Evolutionary conservation across 2,113 vertebrate genomes (phyloP), one percentile per base, ranked within the genome.

Genomic region (Maccullochella peelii): DNA sequence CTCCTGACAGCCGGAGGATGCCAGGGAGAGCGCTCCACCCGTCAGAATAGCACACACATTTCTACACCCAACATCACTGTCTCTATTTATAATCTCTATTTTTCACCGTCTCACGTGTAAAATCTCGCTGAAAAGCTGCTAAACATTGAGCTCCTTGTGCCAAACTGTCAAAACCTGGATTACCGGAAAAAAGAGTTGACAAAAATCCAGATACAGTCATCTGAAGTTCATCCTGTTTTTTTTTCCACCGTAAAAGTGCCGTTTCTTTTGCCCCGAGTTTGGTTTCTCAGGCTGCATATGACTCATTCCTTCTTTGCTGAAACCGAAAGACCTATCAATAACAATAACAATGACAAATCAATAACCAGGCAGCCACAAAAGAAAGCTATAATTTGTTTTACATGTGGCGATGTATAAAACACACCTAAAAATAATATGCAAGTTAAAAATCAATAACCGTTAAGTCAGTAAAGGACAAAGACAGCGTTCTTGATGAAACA

Each of bases 161-260:
- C 2, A 33, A 69, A 70, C 57, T 58, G 59, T 62, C 20, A 54
- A 57, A 54, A 87, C 30, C 65, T 40, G 63, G 40, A 72, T 77
- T 69, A 69, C 62, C 69, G 30, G 66, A 75, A 33, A 62, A 80
- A 69, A 9, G 36, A 70, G 59, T 25, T 57, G 16, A 77, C 38
- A 63, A 49, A 62, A 80, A 70, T 61, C 50, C 49, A 54, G 20
- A 54, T 25, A 1, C 15, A 58, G 1, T 63, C 12, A 33, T 27
- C 0, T 16, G 7, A 11, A 57, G 2, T 57, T 23, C 36, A 30
- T 55, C 23, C n/a, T n/a, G n/a, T n/a, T n/a, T n/a, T n/a, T n/a
- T n/a, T n/a, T n/a, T n/a, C n/a, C n/a, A n/a, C n/a, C n/a, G n/a
- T n/a, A n/a, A n/a, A n/a, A n/a, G n/a, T n/a, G n/a, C n/a, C n/a